Conservation (phyloP, 2,797 vertebrate species). For the Bradypodion pumilum region DNA sequence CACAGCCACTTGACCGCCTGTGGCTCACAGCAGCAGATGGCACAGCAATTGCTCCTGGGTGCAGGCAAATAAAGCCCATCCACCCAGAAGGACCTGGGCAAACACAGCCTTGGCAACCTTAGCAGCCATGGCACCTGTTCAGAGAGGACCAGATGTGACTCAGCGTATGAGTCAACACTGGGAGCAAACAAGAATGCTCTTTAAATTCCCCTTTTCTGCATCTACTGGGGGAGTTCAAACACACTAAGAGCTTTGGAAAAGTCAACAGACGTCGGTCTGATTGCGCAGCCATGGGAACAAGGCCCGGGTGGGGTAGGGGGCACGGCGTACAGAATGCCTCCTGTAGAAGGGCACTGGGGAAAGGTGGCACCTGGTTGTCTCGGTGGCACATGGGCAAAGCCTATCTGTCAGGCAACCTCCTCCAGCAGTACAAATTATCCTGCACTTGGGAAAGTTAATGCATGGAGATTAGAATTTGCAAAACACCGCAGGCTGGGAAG, state of each 20-base stretch:
- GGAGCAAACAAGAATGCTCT: constrained; percentile 26
- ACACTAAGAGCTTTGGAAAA: constrained; percentile 24
- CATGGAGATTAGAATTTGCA: not conserved
- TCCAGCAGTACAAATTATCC: not conserved
- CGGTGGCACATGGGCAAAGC: not conserved
- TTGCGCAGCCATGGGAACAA: constrained; percentile 25
- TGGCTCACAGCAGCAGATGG: not conserved
- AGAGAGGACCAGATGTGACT: constrained; percentile 27
- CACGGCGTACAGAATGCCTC: not conserved
- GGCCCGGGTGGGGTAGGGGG: not conserved
- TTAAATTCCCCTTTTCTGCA: constrained; percentile 4
- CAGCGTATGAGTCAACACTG: constrained; percentile 26
- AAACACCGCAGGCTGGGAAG: not conserved
- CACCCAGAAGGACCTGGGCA: constrained; percentile 17
- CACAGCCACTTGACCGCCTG: not conserved
- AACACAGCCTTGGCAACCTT: constrained; percentile 14
- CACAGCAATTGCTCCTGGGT: not conserved
- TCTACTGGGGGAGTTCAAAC: constrained; percentile 34
- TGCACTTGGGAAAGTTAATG: not conserved
- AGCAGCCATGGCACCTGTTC: constrained; percentile 23
- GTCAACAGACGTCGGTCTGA: constrained; percentile 10
- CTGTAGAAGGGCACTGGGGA: not conserved
- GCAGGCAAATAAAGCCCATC: not conserved
- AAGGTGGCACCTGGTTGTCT: constrained; percentile 7
- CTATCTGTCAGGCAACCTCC: not conserved